Evolutionary conservation across 92 coral and sea anemone species (phyloP), one percentile per base, ranked within the genome.

Genomic region (Meandrina meandrites): DNA sequence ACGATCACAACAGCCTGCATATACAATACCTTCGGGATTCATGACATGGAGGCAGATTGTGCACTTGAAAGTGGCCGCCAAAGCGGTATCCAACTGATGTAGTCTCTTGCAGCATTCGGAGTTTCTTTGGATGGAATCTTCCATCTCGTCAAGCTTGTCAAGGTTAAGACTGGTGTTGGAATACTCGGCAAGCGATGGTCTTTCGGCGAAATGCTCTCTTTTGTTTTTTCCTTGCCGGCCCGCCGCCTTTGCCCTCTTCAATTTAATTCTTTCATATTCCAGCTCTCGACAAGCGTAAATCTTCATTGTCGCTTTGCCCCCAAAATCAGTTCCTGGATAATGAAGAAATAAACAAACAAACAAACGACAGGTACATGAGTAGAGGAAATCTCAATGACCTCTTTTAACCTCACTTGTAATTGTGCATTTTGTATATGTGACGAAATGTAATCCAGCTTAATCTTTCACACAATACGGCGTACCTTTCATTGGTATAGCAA

Each of bases 301-400:
- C 67, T 86, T 86, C 81, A 78, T 58, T 8, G 83, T 18, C 0
- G 74, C 82, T 47, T 86, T 78, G n/a, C 81, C 89, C 84, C 89
- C 78, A 45, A 86, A 86, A 64, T 86, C 81, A 4, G 89, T 37
- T 7, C 75, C 84, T 78, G 50, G 35, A 47, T 76, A 36, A 76
- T n/a, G 0, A 31, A 24, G 2, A 19, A 34, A 32, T 16, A 50
- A 50, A 50, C 10, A 77, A 72, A 78, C 40, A 9, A 9, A 50
- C 54, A 60, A 24, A 21, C 62, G n/a, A 56, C 21, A 56, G 6
- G 45, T 40, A 40, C 45, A 40, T 40, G 3, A 40, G 45, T 40
- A 40, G 3, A 40, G 45, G 3, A 40, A 40, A 40, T 57, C 17
- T 57, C 64, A 57, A 57, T 57, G 10, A 2, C 22, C 22, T 14